Conservation (phyloP, 2,113 vertebrate species). For the Haemorhous mexicanus region DNA sequence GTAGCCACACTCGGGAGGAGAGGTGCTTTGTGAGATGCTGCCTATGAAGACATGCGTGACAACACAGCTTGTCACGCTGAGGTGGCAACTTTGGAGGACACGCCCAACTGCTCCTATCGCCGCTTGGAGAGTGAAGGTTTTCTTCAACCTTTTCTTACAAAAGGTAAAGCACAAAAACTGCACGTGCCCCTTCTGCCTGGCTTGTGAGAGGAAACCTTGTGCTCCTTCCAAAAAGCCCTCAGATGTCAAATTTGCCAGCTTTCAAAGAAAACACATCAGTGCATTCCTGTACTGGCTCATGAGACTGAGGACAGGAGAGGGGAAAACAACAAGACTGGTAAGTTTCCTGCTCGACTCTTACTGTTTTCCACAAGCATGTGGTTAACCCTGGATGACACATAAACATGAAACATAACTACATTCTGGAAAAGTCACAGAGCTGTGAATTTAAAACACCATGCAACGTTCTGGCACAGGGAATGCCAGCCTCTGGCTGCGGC, state of each 20-base stretch:
- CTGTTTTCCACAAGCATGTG: neutral
- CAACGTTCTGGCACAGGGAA: accelerated
- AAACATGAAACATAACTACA: neutral
- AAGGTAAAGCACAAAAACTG: accelerated
- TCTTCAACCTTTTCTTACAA: neutral
- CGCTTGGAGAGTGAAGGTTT: accelerated
- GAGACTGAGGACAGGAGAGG: neutral
- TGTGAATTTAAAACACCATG: neutral
- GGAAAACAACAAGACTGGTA: neutral
- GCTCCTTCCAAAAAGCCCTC: neutral
- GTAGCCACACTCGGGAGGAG: neutral
- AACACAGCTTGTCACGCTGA: accelerated
- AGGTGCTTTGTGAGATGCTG: neutral
- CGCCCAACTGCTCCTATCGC: accelerated
- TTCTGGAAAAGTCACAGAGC: neutral
- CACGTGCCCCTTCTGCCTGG: neutral
- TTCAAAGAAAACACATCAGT: neutral
- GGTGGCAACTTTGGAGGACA: accelerated
- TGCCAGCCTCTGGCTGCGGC: neutral
- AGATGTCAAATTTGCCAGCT: neutral
- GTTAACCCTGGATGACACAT: neutral
- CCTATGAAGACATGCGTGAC: neutral
- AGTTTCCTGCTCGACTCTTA: neutral
- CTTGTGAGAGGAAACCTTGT: neutral
- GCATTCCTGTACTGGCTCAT: neutral